phyloP scores from a whole-genome alignment of 92 coral and sea anemone species.

The Anthopleura xanthogrammica region DNA sequence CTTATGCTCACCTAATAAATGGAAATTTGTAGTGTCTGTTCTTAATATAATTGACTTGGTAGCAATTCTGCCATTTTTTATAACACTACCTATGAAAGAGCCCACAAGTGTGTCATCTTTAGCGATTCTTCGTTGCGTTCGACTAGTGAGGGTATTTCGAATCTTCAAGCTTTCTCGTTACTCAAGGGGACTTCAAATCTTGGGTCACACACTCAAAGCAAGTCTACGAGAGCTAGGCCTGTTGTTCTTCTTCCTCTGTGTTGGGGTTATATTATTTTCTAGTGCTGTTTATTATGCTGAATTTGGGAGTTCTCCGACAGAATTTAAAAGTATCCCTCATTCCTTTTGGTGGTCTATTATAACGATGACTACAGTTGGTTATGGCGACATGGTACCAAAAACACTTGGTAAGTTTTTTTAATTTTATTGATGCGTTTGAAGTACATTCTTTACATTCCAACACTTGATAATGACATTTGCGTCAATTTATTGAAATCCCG shows the following conservation, averaged over 20 bases:
- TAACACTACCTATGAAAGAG: constrained; percentile 77
- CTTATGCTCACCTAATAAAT: constrained; percentile 83
- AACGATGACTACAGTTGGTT: constrained; percentile 99
- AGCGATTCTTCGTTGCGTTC: constrained; percentile 84
- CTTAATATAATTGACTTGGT: constrained; percentile 87
- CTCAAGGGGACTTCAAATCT: constrained; percentile 94
- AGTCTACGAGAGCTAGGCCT: constrained; percentile 92
- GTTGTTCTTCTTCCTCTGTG: constrained; percentile 88
- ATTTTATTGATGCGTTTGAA: neutral
- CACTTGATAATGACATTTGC: neutral
- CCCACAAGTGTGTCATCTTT: constrained; percentile 84
- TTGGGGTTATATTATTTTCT: constrained; percentile 90
- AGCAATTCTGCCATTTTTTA: constrained; percentile 87
- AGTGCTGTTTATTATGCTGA: constrained; percentile 96
- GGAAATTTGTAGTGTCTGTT: constrained; percentile 84
- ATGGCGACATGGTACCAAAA: constrained; percentile 93
- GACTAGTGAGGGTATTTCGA: constrained; percentile 90
- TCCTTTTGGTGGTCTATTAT: constrained; percentile 99
- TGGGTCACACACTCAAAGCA: constrained; percentile 96
- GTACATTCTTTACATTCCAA: constrained; percentile 5
- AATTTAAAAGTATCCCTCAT: constrained; percentile 87
- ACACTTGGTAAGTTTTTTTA: constrained; percentile 68
- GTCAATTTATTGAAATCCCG: neutral
- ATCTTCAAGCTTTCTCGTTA: constrained; percentile 97
- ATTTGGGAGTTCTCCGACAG: constrained; percentile 57